phyloP scores from a whole-genome alignment of 2,113 vertebrate genomes.

The Genyomyrus donnyi region DNA sequence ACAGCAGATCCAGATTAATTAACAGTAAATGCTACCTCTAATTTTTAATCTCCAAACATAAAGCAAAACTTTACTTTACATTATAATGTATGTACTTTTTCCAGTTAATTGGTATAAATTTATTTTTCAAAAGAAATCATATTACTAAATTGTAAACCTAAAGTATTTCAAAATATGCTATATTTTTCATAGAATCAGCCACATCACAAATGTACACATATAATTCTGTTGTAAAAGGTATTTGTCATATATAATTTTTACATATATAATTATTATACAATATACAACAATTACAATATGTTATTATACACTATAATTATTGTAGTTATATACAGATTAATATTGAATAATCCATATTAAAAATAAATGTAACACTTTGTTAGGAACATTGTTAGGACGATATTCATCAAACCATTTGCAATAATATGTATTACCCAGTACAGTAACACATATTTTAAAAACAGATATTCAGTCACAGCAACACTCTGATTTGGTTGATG shows the following conservation, averaged over 20 bases:
- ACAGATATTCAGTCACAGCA: not conserved
- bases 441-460: not conserved
- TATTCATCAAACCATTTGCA: not conserved
- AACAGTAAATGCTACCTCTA: not conserved
- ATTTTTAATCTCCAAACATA: not conserved
- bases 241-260: not conserved
- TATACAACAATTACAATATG: not conserved
- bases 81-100: not conserved
- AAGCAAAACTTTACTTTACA: not conserved
- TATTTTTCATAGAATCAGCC: not conserved
- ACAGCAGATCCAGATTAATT: not conserved
- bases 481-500: not conserved
- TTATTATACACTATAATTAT: not conserved
- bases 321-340: not conserved
- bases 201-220: not conserved
- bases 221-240: not conserved
- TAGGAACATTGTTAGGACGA: not conserved
- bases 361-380: not conserved
- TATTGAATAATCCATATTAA: not conserved
- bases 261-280: not conserved
- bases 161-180: not conserved
- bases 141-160: not conserved
- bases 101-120: not conserved
- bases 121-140: not conserved
- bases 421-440: not conserved